Base-by-base conservation (phyloP, 2,113 vertebrate genomes). In the Emberiza fucata region DNA sequence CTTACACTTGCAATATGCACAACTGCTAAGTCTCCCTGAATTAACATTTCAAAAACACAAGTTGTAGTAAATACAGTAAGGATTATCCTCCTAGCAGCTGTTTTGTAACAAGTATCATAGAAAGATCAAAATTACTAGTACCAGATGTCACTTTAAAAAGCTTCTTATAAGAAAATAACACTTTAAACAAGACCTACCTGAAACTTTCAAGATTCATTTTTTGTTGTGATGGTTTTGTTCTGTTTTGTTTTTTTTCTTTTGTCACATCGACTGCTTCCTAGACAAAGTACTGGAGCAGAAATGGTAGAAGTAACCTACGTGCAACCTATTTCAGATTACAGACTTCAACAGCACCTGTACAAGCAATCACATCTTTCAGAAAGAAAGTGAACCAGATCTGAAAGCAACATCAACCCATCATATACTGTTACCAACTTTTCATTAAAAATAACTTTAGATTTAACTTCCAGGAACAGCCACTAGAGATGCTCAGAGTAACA, bases 21-120 rank as follows among this genome's bases (percentile, higher is more conserved):
- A 69, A 82, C 28, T 81, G 29, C 64, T 56, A 78, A 81, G 14
- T 44, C 57, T 84, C 64, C 14, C 42, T 42, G 24, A 88, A 93
- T 86, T 88, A 92, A 63, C 87, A 87, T 68, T 89, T 85, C 81
- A 92, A 90, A 95, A 93, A 24, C 69, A 69, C 33, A 80, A 85
- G 12, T 29, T 72, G 64, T 13, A 82, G 76, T 64, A 93, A 82
- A 95, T 65, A 79, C 10, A 82, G 37, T 15, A 87, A 69, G 50
- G 63, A 90, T 73, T 73, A 82, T 56, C 44, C 56, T 81, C 35
- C 83, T 48, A 89, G 31, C n/a, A 91, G 33, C 71, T 81, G 40
- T 68, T 89, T 78, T 75, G 5, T 68, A 87, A 57, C 44, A 71
- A 71, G 42, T 59, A 68, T 68, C 14, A 60, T 2, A 63, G 25